Conservation (phyloP, 2,888 invertebrate species). For the Chrysolina oricalcia region DNA sequence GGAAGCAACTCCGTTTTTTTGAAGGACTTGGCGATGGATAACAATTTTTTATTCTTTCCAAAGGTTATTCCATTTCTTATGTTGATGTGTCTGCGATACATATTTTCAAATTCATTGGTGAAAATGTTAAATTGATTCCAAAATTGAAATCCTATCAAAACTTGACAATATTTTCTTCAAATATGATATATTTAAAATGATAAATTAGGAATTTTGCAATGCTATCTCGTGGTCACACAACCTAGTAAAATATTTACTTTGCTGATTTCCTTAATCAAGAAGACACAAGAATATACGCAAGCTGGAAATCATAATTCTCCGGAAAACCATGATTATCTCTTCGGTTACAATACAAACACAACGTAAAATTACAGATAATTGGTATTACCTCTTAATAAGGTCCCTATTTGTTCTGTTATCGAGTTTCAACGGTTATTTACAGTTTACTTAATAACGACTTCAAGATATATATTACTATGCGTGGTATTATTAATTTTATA, state of each 20-base stretch:
- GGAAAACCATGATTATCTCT: constrained; percentile 43
- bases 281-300: not conserved
- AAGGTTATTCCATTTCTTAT: too few species aligned
- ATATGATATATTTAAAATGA: too few species aligned
- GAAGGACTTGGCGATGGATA: too few species aligned
- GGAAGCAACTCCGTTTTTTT: too few species aligned
- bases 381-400: constrained; percentile 54
- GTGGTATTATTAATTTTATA: constrained; percentile 59
- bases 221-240: too few species aligned
- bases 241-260: not conserved
- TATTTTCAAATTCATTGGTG: too few species aligned
- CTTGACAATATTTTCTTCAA: too few species aligned
- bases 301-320: constrained; percentile 4
- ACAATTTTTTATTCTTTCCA: too few species aligned
- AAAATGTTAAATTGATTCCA: too few species aligned
- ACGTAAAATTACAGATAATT: constrained; percentile 51
- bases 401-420: constrained; percentile 54
- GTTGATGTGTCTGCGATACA: too few species aligned
- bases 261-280: not conserved
- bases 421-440: constrained; percentile 53
- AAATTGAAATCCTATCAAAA: too few species aligned
- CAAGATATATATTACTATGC: constrained; percentile 53
- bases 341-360: constrained; percentile 52
- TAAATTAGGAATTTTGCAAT: too few species aligned
- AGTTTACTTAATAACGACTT: constrained; percentile 58